Evolutionary conservation across 2,888 invertebrate genomes (phyloP).

Genomic region (Stenotaenia linearis): DNA sequence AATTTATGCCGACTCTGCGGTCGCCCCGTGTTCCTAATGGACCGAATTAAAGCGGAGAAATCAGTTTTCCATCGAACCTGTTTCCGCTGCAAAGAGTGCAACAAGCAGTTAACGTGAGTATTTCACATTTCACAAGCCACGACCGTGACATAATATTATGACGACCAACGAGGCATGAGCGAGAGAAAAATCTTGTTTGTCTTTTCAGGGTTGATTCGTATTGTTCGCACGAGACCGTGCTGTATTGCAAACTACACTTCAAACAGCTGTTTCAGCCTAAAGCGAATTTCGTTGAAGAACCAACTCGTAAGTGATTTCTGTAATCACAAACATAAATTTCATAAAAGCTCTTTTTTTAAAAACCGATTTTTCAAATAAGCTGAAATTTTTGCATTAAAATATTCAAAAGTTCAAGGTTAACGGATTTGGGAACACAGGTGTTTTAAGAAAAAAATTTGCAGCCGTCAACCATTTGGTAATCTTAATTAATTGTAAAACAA

Average conservation of each 20-base stretch:
- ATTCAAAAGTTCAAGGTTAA: neutral
- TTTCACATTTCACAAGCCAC: neutral
- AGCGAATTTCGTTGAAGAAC: slow-evolving; percentile 52
- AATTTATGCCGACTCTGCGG: slow-evolving; percentile 75
- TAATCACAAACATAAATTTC: neutral
- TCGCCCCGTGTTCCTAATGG: slow-evolving; percentile 93
- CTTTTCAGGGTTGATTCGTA: slow-evolving; percentile 78
- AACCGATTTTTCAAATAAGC: no score
- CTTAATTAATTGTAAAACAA: neutral
- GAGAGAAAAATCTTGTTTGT: slow-evolving; percentile 17
- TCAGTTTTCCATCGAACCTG: slow-evolving; percentile 89
- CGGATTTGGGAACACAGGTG: neutral
- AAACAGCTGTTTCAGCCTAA: slow-evolving; percentile 87
- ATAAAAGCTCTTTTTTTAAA: no score
- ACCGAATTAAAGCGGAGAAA: slow-evolving; percentile 86
- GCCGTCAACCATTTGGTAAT: neutral
- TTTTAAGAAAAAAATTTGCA: neutral
- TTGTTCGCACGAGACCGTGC: slow-evolving; percentile 78
- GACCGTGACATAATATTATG: neutral
- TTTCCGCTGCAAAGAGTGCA: slow-evolving; percentile 88
- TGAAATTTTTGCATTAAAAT: no score
- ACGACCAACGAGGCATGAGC: neutral
- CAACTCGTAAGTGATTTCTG: slow-evolving; percentile 36
- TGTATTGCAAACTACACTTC: slow-evolving; percentile 91
- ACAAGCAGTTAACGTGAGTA: slow-evolving; percentile 83